Percentiles rank a stretch among this genome's conserved stretches.
Conservation (phyloP, 1,140 invertebrate species). For the Myzus persicae region DNA sequence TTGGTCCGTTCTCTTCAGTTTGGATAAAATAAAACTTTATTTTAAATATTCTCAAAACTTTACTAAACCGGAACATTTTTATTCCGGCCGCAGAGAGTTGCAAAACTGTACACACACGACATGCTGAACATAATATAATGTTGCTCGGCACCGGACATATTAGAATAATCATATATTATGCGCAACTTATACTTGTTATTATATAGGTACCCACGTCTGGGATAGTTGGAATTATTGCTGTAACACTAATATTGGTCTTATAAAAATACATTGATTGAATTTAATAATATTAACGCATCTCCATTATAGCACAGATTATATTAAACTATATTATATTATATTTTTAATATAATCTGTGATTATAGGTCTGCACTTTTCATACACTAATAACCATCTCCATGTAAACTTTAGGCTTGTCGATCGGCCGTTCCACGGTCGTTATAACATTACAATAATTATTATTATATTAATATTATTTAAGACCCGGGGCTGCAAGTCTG, state of each 20-base stretch:
- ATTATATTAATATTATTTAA: neutral
- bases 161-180: neutral
- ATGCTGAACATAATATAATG: neutral
- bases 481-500: neutral
- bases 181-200: too few species aligned
- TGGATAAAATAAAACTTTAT: neutral
- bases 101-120: neutral
- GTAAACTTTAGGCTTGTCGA: neutral
- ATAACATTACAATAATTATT: too few species aligned
- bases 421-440: neutral
- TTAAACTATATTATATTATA: too few species aligned
- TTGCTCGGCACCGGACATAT: neutral
- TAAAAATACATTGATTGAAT: too few species aligned
- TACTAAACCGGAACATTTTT: neutral
- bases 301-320: too few species aligned
- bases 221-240: neutral
- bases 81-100: neutral
- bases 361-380: too few species aligned
- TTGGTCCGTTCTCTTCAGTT: neutral
- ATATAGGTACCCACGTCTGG: neutral
- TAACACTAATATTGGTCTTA: neutral
- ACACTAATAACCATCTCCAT: too few species aligned
- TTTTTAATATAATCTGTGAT: too few species aligned
- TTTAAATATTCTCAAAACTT: neutral
- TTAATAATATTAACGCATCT: too few species aligned